These are phyloP conservation scores for Andrena chrysosceles DNA, from an alignment of 2,888 invertebrate genomes.

Conservation along the genomic window DNA sequence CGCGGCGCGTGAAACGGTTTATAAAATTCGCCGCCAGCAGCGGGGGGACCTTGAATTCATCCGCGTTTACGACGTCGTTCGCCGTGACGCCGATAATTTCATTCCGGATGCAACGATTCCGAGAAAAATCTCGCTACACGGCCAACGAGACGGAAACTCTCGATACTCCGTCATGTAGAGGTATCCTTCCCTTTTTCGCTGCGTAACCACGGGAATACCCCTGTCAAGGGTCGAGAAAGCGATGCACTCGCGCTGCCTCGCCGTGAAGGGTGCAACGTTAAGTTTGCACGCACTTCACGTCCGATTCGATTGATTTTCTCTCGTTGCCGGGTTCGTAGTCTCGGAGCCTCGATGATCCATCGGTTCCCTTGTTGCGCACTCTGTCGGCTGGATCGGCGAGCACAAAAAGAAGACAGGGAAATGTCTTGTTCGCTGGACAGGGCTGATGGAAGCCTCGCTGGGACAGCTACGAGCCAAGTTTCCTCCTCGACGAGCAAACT, in stretches of 20 bases:
- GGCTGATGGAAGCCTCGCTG: not conserved
- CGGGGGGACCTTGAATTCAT: slow-evolving; percentile 2
- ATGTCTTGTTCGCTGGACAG: slow-evolving; percentile 4
- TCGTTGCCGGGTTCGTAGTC: slow-evolving; percentile 34
- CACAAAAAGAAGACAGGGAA: not conserved
- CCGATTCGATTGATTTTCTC: slow-evolving; percentile 30
- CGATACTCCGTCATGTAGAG: not conserved
- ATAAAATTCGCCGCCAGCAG: not conserved
- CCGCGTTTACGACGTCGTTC: slow-evolving; percentile 12
- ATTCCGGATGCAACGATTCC: not conserved
- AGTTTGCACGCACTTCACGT: not conserved
- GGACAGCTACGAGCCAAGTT: slow-evolving; percentile 1
- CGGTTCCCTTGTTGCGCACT: slow-evolving; percentile 27
- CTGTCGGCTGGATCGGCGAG: not conserved
- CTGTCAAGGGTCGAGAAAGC: not conserved
- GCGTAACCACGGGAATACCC: not conserved
- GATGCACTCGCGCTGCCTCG: not conserved
- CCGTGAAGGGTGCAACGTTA: not conserved
- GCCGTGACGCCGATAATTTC: slow-evolving; percentile 13
- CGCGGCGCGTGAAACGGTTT: not conserved
- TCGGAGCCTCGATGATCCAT: slow-evolving; percentile 60
- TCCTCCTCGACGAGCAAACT: not conserved
- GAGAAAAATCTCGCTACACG: not conserved
- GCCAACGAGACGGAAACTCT: not conserved
- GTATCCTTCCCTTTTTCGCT: not conserved